These are phyloP conservation scores for Nycticryphes semicollaris DNA, from an alignment of 2,113 vertebrate genomes.

Conservation along the genomic window DNA sequence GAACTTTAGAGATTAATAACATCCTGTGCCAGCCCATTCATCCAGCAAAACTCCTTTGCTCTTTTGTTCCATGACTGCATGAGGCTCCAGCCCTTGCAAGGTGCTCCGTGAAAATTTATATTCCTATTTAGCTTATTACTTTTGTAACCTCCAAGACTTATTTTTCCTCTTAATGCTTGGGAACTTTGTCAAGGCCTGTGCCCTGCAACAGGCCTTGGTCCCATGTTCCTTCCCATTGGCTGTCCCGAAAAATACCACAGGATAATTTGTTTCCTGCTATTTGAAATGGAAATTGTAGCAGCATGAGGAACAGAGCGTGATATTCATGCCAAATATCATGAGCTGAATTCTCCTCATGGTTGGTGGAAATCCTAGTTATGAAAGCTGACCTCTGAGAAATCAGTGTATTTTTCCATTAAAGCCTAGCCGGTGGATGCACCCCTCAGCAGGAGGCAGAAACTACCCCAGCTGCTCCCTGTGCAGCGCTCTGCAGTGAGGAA, in stretches of 20 bases:
- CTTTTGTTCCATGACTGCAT: neutral
- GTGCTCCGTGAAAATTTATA: neutral
- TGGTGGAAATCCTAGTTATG: constrained; percentile 46
- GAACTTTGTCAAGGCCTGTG: neutral
- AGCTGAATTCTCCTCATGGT: constrained; percentile 26
- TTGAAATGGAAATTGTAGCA: constrained; percentile 62
- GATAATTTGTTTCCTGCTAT: constrained; percentile 51
- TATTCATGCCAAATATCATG: constrained; percentile 54
- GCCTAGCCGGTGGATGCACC: neutral
- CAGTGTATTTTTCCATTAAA: constrained; percentile 26
- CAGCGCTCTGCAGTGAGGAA: neutral
- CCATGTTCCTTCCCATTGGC: neutral
- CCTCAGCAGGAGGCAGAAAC: neutral
- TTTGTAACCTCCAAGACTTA: neutral
- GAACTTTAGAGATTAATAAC: constrained; percentile 10
- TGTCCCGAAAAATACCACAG: constrained; percentile 41
- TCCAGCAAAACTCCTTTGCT: neutral
- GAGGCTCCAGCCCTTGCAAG: neutral
- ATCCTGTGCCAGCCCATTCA: constrained; percentile 14
- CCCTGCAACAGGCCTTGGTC: neutral
- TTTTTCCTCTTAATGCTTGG: neutral
- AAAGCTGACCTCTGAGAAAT: constrained; percentile 38
- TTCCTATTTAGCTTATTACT: neutral
- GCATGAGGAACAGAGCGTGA: constrained; percentile 27
- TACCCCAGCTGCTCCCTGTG: neutral